These are phyloP conservation scores for Rhinella marina DNA, from an alignment of 2,797 vertebrate species.

Conservation along the genomic window DNA sequence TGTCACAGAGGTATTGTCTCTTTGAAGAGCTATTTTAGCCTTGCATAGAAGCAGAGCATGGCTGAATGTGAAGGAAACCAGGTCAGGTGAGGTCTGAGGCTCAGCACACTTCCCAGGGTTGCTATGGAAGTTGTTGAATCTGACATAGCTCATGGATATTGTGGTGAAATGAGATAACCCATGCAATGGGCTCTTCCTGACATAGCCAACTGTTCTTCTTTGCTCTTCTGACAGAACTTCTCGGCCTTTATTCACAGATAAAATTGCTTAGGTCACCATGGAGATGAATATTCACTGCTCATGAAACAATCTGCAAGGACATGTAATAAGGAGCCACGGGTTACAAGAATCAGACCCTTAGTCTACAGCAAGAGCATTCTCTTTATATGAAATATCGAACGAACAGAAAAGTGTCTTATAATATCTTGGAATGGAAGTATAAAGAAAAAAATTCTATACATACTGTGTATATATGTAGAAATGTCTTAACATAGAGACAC, in stretches of 20 bases:
- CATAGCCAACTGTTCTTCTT: constrained; percentile 42
- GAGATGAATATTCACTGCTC: constrained; percentile 56
- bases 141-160: constrained; percentile 51
- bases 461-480: no score
- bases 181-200: constrained; percentile 34
- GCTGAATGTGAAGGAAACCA: constrained; percentile 14
- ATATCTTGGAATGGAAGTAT: no score
- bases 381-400: background rate
- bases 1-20: constrained; percentile 4
- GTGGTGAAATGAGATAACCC: constrained; percentile 55
- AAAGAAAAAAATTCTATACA: no score
- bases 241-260: constrained; percentile 50
- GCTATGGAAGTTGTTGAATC: constrained; percentile 60
- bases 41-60: constrained; percentile 30
- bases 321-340: constrained; percentile 21
- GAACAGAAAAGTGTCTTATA: background rate
- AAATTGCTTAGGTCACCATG: constrained; percentile 59
- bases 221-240: constrained; percentile 36
- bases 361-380: background rate
- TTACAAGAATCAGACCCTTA: background rate
- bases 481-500: no score
- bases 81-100: constrained; percentile 53
- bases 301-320: constrained; percentile 32
- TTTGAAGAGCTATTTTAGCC: constrained; percentile 46
- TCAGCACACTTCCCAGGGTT: constrained; percentile 52